Evolutionary conservation across 2,888 invertebrate species (phyloP).

Genomic region (Syrphus vitripennis): DNA sequence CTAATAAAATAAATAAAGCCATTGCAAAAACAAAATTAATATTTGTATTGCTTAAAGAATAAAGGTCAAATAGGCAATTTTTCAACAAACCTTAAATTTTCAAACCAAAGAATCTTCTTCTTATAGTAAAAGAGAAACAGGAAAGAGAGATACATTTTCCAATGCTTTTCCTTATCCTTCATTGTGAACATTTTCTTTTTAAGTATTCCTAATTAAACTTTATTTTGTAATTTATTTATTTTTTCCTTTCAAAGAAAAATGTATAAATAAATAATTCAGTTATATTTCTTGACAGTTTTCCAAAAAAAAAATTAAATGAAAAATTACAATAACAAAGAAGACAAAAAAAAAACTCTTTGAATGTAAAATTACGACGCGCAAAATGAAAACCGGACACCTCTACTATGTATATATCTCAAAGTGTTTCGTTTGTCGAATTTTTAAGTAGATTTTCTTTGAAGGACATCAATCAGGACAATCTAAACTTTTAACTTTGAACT

Average conservation of each 20-base stretch:
- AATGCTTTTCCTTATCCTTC: neutral
- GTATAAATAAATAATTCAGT: neutral
- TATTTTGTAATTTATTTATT: neutral
- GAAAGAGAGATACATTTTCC: neutral
- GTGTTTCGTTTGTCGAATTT: conserved; percentile 6
- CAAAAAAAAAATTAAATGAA: neutral
- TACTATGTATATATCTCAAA: neutral
- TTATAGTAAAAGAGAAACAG: too few species aligned
- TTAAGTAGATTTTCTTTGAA: neutral
- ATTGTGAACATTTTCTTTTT: neutral
- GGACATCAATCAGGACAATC: neutral
- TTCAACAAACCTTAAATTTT: neutral
- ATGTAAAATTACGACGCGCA: neutral
- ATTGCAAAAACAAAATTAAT: too few species aligned
- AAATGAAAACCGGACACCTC: too few species aligned
- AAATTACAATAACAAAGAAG: neutral
- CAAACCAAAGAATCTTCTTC: too few species aligned
- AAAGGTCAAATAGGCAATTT: too few species aligned
- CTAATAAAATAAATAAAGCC: too few species aligned
- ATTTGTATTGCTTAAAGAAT: too few species aligned
- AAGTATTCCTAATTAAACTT: neutral
- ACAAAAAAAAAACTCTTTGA: neutral
- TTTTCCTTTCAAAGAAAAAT: neutral
- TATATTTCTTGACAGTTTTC: neutral
- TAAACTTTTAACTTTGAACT: neutral